phyloP scores from a whole-genome alignment of 2,797 vertebrate genomes.

The Toxotes lorentzi region DNA sequence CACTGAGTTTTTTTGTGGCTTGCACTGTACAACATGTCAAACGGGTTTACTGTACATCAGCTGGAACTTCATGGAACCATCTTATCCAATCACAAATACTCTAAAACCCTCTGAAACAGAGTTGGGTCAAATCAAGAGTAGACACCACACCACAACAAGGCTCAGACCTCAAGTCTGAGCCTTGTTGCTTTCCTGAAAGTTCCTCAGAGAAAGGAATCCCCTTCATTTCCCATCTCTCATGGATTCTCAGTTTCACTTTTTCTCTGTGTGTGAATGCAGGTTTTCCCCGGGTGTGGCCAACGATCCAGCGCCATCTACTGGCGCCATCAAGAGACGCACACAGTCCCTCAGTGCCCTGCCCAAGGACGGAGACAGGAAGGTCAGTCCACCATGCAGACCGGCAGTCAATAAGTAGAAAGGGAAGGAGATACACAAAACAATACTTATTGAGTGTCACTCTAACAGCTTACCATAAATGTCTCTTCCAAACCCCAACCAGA shows the following conservation, averaged over 20 bases:
- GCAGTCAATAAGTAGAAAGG: neutral
- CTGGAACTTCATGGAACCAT: neutral
- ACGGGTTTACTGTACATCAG: neutral
- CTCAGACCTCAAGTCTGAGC: neutral
- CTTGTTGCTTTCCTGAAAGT: neutral
- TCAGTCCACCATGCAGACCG: conserved; percentile 34
- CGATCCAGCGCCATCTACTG: conserved; percentile 86
- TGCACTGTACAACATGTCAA: neutral
- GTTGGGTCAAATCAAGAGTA: too few species aligned
- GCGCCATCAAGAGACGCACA: conserved; percentile 90
- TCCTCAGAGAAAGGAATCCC: conserved; percentile 19
- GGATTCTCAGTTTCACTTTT: conserved; percentile 43
- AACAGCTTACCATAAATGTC: neutral
- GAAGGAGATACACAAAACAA: neutral
- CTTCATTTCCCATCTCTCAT: neutral
- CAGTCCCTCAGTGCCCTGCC: conserved; percentile 94
- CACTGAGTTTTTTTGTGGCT: neutral
- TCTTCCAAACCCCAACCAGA: conserved; percentile 71
- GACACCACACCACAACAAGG: too few species aligned
- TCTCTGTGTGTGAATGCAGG: conserved; percentile 72
- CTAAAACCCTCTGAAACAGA: too few species aligned
- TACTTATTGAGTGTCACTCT: neutral
- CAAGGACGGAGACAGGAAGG: conserved; percentile 93
- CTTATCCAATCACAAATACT: too few species aligned
- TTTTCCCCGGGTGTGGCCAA: conserved; percentile 90